phyloP scores from a whole-genome alignment of 2,113 vertebrate species.

The Prunella fulvescens region DNA sequence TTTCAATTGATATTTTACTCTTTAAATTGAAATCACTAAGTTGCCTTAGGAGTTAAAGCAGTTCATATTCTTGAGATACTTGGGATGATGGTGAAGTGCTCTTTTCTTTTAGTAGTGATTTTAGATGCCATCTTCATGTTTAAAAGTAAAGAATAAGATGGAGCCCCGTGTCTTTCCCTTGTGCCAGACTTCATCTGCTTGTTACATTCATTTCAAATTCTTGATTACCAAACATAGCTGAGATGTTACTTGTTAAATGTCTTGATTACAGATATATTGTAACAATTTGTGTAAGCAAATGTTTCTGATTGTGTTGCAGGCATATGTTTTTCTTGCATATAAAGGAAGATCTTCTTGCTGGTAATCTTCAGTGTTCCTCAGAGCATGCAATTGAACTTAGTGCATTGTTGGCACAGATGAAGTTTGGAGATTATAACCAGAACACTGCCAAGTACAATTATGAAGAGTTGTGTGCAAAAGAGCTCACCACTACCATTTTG shows the following conservation, averaged over 20 bases:
- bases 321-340: conserved; percentile 95
- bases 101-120: neutral
- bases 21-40: neutral
- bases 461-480: conserved; percentile 85
- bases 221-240: neutral
- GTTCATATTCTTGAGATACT: neutral
- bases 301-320: conserved; percentile 67
- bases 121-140: neutral
- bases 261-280: neutral
- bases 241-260: neutral
- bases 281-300: neutral
- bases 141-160: neutral
- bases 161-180: neutral
- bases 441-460: conserved; percentile 96
- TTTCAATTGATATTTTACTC: neutral
- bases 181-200: neutral
- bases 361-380: conserved; percentile 87
- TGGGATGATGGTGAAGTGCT: neutral
- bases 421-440: conserved; percentile 96
- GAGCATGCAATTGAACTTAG: conserved; percentile 92
- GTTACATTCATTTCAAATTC: neutral
- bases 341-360: conserved; percentile 91
- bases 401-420: conserved; percentile 89
- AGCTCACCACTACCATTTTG: conserved; percentile 75
- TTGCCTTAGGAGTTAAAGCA: neutral